phyloP scores from a whole-genome alignment of 2,113 vertebrate genomes.

The Okapia johnstoni region DNA sequence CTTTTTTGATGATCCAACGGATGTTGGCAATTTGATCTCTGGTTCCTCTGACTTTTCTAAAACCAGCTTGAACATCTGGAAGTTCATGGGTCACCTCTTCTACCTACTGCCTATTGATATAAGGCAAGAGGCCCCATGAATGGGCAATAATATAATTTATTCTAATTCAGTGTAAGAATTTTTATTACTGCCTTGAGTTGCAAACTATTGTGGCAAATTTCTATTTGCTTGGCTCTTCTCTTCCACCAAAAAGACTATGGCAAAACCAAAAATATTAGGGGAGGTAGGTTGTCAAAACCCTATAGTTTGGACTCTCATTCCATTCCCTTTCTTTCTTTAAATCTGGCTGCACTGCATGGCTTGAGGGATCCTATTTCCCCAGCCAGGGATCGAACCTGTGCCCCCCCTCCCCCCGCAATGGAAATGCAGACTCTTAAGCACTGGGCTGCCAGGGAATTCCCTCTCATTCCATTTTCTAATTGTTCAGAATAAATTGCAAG shows the following conservation, averaged over 20 bases:
- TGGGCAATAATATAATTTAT: not conserved
- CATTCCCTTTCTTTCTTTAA: not conserved
- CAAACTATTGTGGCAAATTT: not conserved
- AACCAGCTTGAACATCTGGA: too few relatives aligned
- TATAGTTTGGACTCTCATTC: not conserved
- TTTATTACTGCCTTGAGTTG: not conserved
- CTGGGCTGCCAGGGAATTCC: not conserved
- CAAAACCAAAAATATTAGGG: not conserved
- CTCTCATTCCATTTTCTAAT: not conserved
- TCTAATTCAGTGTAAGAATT: not conserved
- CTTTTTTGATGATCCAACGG: too few relatives aligned
- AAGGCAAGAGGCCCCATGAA: not conserved
- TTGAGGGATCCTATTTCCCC: not conserved
- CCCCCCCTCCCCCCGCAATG: not conserved
- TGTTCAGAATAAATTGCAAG: constrained; percentile 1
- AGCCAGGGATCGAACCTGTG: not conserved
- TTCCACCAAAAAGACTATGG: not conserved
- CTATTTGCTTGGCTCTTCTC: not conserved
- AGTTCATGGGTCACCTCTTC: too few relatives aligned
- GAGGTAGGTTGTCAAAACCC: not conserved
- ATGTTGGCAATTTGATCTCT: too few relatives aligned
- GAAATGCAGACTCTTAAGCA: not conserved
- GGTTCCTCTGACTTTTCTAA: too few relatives aligned
- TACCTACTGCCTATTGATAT: not conserved
- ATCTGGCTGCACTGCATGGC: not conserved